A percentile compares a stretch with the other conserved stretches of the same genome.
These are phyloP conservation scores for Linnaemya tessellans DNA, from an alignment of 2,888 invertebrate genomes.

Conservation along the genomic window DNA sequence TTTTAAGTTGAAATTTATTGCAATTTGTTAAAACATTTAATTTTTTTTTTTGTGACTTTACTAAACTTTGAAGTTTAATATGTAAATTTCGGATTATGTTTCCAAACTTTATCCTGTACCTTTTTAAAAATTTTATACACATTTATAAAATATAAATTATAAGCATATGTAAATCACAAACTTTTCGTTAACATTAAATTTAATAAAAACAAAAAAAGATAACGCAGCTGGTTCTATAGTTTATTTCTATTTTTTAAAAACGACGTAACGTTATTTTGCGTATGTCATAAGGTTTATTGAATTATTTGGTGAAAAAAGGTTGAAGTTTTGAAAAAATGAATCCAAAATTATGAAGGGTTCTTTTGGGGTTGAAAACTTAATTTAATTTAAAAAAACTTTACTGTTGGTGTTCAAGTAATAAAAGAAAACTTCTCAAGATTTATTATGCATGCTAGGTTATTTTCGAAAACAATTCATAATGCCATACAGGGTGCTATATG, in stretches of 20 bases:
- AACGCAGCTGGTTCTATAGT: not conserved
- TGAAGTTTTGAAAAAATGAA: not conserved
- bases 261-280: not conserved
- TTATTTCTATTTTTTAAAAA: not conserved
- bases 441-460: not conserved
- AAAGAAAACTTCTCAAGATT: not conserved
- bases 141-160: not conserved
- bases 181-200: not conserved
- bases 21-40: not conserved
- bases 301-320: not conserved
- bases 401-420: not conserved
- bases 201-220: not conserved
- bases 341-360: not conserved
- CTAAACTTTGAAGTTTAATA: not conserved
- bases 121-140: not conserved
- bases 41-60: not conserved
- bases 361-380: not conserved
- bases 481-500: too few relatives aligned
- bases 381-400: not conserved
- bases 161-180: not conserved
- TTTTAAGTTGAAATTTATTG: not conserved
- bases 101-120: not conserved
- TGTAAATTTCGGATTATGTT: not conserved
- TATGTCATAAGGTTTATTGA: not conserved
- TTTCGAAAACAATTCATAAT: too few relatives aligned